These are phyloP conservation scores for Epinephelus moara DNA, from an alignment of 2,113 vertebrate species.

Conservation along the genomic window DNA sequence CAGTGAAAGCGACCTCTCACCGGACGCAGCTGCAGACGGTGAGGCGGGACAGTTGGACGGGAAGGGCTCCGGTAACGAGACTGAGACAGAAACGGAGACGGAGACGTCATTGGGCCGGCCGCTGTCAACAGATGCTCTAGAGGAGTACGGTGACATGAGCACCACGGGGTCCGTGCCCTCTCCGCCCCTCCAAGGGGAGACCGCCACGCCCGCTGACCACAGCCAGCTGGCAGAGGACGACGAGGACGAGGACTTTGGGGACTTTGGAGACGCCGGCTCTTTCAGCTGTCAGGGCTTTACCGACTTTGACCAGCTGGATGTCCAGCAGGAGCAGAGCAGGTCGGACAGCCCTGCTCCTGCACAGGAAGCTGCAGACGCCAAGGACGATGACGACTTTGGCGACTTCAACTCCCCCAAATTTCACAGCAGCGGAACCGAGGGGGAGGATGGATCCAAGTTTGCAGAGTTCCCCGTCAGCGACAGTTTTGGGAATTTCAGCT, in stretches of 20 bases:
- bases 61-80: conserved; percentile 74
- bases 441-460: conserved; percentile 40
- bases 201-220: conserved; percentile 71
- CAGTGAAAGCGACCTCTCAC: conserved; percentile 24
- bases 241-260: conserved; percentile 85
- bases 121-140: conserved; percentile 80
- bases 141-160: conserved; percentile 91
- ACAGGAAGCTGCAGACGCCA: conserved; percentile 35
- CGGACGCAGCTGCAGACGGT: conserved; percentile 14
- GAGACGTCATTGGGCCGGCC: conserved; percentile 81
- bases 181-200: conserved; percentile 71
- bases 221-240: conserved; percentile 76
- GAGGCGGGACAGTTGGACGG: conserved; percentile 59
- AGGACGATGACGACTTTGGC: conserved; percentile 86
- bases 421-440: neutral
- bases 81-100: conserved; percentile 76
- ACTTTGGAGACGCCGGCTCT: conserved; percentile 86
- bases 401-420: conserved; percentile 87
- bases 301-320: conserved; percentile 77
- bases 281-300: conserved; percentile 78
- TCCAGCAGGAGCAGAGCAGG: conserved; percentile 9
- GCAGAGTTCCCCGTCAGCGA: conserved; percentile 86
- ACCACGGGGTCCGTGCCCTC: conserved; percentile 84
- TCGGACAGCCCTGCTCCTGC: neutral
- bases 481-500: conserved; percentile 95